phyloP scores from a whole-genome alignment of 2,888 invertebrate genomes.

The Meteorus colon region DNA sequence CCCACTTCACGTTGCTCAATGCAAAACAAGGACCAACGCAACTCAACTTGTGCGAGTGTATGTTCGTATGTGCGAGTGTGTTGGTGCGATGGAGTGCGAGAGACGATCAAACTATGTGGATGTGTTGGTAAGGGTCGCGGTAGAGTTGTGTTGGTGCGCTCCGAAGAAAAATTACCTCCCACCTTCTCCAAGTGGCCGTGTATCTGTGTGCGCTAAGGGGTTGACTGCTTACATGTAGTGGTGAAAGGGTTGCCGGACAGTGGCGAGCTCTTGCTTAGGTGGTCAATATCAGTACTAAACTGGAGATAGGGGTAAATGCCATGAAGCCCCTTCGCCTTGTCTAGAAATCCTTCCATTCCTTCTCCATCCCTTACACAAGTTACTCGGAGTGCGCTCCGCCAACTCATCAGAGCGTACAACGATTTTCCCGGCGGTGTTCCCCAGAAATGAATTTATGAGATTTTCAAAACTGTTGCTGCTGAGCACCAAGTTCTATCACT shows the following conservation, averaged over 20 bases:
- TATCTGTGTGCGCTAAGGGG: slow-evolving; percentile 67
- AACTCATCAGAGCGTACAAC: no score
- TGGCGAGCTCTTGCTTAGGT: slow-evolving; percentile 72
- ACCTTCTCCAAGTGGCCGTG: slow-evolving; percentile 56
- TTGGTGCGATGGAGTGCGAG: slow-evolving; percentile 53
- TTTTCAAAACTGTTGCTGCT: no score
- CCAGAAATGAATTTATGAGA: no score
- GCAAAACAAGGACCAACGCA: slow-evolving; percentile 50
- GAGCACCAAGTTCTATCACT: no score
- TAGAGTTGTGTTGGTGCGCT: slow-evolving; percentile 61
- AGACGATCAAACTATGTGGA: slow-evolving; percentile 49
- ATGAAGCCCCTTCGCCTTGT: slow-evolving; percentile 44
- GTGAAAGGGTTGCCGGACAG: slow-evolving; percentile 72
- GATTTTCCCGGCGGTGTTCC: no score
- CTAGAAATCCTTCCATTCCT: slow-evolving; percentile 45
- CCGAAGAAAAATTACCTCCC: slow-evolving; percentile 69
- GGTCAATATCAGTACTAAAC: slow-evolving; percentile 67
- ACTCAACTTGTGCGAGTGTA: slow-evolving; percentile 32
- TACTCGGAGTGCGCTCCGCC: slow-evolving; percentile 2
- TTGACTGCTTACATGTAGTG: slow-evolving; percentile 52
- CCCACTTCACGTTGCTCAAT: slow-evolving; percentile 29
- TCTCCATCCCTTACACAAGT: slow-evolving; percentile 40
- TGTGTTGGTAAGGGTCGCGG: slow-evolving; percentile 61
- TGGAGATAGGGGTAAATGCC: slow-evolving; percentile 54
- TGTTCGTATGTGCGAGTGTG: slow-evolving; percentile 17